phyloP scores from a whole-genome alignment of 2,113 vertebrate species.

The Dolichotis patagonum region DNA sequence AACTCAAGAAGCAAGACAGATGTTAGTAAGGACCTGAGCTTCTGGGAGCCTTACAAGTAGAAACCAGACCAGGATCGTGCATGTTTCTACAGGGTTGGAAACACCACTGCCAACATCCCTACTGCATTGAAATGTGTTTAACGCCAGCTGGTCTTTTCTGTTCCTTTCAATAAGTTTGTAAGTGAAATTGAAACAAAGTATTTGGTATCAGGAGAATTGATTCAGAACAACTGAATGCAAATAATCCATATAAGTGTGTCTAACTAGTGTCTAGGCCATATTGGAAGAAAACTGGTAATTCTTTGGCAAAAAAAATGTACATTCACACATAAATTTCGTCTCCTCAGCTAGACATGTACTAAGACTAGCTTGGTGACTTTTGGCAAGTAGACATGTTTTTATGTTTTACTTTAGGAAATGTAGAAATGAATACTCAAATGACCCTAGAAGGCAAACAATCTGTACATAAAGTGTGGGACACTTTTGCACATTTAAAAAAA shows the following conservation, averaged over 20 bases:
- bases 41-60: not conserved
- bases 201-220: not conserved
- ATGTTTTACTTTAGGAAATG: not conserved
- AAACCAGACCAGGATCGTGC: not conserved
- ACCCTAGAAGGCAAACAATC: too few species aligned
- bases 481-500: too few species aligned
- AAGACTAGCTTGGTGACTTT: not conserved
- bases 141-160: not conserved
- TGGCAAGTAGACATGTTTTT: not conserved
- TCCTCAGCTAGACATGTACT: not conserved
- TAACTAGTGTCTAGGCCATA: not conserved
- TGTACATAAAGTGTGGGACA: too few species aligned
- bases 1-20: not conserved
- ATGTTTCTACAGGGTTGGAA: not conserved
- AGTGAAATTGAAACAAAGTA: not conserved
- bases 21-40: not conserved
- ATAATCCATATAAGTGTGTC: not conserved
- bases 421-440: too few species aligned
- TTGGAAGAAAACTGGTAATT: not conserved
- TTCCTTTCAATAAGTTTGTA: slow-evolving; percentile 9
- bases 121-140: not conserved
- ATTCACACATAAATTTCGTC: slow-evolving; percentile 12
- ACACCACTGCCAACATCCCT: not conserved
- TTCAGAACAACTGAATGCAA: slow-evolving; percentile 22
- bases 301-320: not conserved